Evolutionary conservation across 53 echinoderm and acorn worm species (phyloP).

Genomic region (Henricia sp.): DNA sequence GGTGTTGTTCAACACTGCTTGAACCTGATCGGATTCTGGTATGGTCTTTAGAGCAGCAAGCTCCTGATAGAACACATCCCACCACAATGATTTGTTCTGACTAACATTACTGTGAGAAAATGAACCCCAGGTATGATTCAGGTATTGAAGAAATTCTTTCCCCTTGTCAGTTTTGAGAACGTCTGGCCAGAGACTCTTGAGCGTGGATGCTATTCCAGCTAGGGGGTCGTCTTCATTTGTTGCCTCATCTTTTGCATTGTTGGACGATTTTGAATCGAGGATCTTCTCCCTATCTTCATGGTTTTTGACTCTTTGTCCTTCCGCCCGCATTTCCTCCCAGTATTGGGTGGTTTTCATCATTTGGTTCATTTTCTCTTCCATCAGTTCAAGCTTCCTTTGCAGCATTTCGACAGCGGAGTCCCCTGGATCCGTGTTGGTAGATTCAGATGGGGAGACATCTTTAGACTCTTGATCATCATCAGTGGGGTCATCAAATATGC

Average conservation of each 20-base stretch:
- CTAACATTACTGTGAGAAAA: no score
- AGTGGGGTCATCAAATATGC: no score
- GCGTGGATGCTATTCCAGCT: conserved; percentile 29
- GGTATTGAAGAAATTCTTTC: conserved; percentile 35
- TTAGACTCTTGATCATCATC: no score
- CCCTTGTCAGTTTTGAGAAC: conserved; percentile 28
- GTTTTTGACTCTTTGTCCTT: conserved; percentile 15
- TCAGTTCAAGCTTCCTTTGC: conserved; percentile 18
- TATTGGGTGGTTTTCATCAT: conserved; percentile 16
- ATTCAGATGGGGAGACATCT: background rate
- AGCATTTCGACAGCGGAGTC: conserved; percentile 13
- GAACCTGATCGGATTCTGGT: conserved; percentile 24
- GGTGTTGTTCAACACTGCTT: conserved; percentile 30
- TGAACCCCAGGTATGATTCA: conserved; percentile 46
- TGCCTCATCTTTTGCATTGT: background rate
- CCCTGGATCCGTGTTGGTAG: background rate
- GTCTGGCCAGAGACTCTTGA: conserved; percentile 35
- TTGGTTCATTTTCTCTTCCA: conserved; percentile 49
- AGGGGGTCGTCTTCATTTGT: conserved; percentile 14
- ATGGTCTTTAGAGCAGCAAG: conserved; percentile 29
- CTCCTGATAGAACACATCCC: background rate
- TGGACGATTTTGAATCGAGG: background rate
- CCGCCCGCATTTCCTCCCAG: conserved; percentile 38
- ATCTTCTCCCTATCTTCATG: conserved; percentile 26
- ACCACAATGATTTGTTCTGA: conserved; percentile 35